Percentiles rank a stretch among this genome's conserved stretches.
phyloP scores from a whole-genome alignment of 92 coral and sea anemone genomes.

The Metridium senile region DNA sequence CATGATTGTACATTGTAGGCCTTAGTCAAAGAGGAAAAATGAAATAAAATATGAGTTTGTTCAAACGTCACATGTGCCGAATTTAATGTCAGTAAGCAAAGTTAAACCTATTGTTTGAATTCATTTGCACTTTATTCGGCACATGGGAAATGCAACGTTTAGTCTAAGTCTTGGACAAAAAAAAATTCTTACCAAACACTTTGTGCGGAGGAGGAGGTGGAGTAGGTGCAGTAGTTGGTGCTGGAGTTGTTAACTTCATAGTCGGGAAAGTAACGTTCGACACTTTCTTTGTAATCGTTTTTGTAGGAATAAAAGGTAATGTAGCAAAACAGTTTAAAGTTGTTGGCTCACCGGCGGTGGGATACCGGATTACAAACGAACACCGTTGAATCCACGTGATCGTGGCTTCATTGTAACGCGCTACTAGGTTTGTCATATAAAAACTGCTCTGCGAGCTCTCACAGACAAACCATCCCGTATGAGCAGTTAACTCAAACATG shows the following conservation, averaged over 20 bases:
- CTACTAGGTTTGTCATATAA: conserved; percentile 51
- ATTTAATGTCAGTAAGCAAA: no score
- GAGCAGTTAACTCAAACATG: conserved; percentile 53
- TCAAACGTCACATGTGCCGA: no score
- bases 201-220: conserved; percentile 15
- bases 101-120: no score
- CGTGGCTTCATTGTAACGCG: conserved; percentile 58
- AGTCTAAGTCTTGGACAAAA: no score
- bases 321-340: conserved; percentile 50
- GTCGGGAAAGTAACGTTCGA: conserved; percentile 22
- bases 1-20: no score
- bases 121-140: no score
- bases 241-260: conserved; percentile 30
- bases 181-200: conserved; percentile 7
- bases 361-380: conserved; percentile 56
- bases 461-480: conserved; percentile 68
- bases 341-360: conserved; percentile 18
- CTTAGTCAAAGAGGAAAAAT: no score
- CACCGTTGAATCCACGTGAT: conserved; percentile 58
- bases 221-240: conserved; percentile 34
- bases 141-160: no score
- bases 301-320: conserved; percentile 18
- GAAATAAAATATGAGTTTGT: no score
- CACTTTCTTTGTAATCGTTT: conserved; percentile 4
- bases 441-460: conserved; percentile 44